Percentiles rank a stretch among this genome's conserved stretches.
phyloP scores from a whole-genome alignment of 2,888 invertebrate species.

The Coleophora deauratella region DNA sequence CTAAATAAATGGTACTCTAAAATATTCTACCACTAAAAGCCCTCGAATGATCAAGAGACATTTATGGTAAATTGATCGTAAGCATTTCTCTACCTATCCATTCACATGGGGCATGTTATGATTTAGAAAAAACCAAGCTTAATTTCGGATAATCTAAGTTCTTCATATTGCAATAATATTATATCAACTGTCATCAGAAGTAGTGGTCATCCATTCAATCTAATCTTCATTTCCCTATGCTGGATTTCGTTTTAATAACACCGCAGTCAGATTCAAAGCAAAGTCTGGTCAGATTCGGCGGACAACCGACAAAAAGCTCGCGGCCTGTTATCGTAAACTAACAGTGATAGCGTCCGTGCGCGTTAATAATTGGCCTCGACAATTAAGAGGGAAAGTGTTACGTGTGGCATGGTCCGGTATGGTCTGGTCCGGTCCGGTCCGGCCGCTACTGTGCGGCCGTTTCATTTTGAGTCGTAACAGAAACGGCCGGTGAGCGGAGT shows the following conservation, averaged over 20 bases:
- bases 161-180: too few relatives aligned
- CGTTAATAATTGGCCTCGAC: constrained; percentile 40
- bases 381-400: constrained; percentile 28
- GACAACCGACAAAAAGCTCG: constrained; percentile 18
- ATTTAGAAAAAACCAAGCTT: too few relatives aligned
- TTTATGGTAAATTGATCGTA: too few relatives aligned
- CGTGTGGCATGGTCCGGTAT: not conserved
- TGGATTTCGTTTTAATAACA: constrained; percentile 34
- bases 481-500: constrained; percentile 4
- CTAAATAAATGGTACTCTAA: too few relatives aligned
- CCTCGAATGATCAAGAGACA: too few relatives aligned
- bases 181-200: too few relatives aligned
- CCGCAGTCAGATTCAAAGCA: constrained; percentile 24
- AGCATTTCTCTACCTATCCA: too few relatives aligned
- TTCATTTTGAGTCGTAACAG: too few relatives aligned
- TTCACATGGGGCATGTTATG: too few relatives aligned
- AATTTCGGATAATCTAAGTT: too few relatives aligned
- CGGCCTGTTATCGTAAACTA: constrained; percentile 35
- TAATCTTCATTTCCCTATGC: not conserved
- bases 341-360: constrained; percentile 33
- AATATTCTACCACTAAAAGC: too few relatives aligned
- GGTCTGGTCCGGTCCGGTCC: not conserved
- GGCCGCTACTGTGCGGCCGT: constrained; percentile 8
- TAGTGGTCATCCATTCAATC: too few relatives aligned
- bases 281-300: constrained; percentile 13